These are phyloP conservation scores for Irena cyanogastra DNA, from an alignment of 2,113 vertebrate genomes.

Conservation along the genomic window DNA sequence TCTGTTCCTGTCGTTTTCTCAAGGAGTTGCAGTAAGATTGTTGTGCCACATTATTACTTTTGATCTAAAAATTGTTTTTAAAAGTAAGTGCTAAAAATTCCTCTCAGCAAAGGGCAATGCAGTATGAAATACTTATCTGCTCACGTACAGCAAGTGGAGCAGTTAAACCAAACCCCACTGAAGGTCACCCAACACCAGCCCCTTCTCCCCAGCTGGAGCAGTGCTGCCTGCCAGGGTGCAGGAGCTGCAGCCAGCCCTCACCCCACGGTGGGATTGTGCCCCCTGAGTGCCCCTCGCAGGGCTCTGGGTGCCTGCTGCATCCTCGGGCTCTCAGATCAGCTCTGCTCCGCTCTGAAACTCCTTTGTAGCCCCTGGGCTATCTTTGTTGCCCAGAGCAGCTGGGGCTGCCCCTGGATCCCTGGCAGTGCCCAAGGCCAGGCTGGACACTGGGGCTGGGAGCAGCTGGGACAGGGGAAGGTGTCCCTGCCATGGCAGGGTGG, in stretches of 20 bases:
- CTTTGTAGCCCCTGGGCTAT: background rate
- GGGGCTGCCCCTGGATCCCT: background rate
- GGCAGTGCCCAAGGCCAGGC: background rate
- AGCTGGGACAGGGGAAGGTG: background rate
- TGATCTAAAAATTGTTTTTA: background rate
- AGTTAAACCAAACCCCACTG: background rate
- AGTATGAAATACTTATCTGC: background rate
- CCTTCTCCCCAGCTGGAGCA: fast-evolving
- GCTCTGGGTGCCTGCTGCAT: background rate
- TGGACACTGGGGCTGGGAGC: background rate
- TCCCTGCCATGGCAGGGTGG: background rate
- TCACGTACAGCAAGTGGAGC: background rate
- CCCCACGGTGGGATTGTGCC: fast-evolving
- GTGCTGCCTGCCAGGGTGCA: fast-evolving
- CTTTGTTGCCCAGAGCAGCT: background rate
- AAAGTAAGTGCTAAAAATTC: background rate
- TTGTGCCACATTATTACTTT: background rate
- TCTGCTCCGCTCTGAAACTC: background rate
- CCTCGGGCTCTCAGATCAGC: background rate
- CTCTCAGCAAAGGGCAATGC: background rate
- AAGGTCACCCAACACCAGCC: fast-evolving
- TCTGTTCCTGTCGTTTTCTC: background rate
- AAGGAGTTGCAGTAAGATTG: background rate
- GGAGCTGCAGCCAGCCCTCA: background rate
- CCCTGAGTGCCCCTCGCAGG: fast-evolving